Evolutionary conservation across 2,113 vertebrate species (phyloP), one percentile per base, ranked within the genome.

Genomic region (Rhinoptilus africanus): DNA sequence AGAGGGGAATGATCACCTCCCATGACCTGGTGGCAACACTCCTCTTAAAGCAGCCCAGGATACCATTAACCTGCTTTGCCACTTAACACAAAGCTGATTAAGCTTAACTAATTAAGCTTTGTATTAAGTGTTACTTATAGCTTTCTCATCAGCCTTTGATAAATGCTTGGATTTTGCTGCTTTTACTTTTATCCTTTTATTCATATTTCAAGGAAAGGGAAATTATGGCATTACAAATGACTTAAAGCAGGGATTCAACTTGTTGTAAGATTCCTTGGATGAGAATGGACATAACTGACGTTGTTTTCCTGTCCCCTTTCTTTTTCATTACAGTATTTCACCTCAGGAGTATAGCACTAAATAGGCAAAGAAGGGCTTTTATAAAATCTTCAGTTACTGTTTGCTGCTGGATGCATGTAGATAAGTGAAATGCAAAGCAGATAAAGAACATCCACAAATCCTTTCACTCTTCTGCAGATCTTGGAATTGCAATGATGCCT

Each of bases 381-480:
- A 39, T 53, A 43, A 73, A 76, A 37, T 39, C 10, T 77, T 32
- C 34, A 35, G 30, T n/a, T 41, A 28, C 14, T 72, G 16, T 63
- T 78, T 85, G 4, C 34, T 87, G 82, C 39, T 54, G 54, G 11
- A 32, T 47, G 8, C 13, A 32, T 7, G 27, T 19, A 66, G 54
- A 60, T 57, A 75, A 91, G 93, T 88, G 35, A 85, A 88, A 73
- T 34, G 34, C 50, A 89, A 63, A 80, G 30, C 21, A 82, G 35
- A 37, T 62, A 72, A 91, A 88, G 8, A 17, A 54, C 26, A 80
- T 64, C 26, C n/a, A 62, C 50, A 88, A 85, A 59, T 28, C 5
- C 20, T 62, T 56, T 54, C 59, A 54, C 10, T 68, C 12, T 53
- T 39, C 28, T 86, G 37, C 22, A 80, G n/a, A 41, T 67, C 43